These are phyloP conservation scores for Gortyna flavago DNA, from an alignment of 2,888 invertebrate species.

Conservation along the genomic window DNA sequence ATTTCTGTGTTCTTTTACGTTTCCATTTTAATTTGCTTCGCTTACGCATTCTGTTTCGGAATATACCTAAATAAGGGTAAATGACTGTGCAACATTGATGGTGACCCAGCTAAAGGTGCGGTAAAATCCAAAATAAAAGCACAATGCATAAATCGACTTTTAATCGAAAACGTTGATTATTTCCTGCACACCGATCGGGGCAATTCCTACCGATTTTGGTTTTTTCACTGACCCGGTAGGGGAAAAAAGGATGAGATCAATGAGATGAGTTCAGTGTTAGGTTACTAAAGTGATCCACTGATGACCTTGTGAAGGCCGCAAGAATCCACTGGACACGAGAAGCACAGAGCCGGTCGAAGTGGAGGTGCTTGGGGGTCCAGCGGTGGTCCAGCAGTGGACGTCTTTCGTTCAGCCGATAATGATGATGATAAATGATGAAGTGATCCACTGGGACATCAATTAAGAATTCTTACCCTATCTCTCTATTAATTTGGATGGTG, in stretches of 20 bases:
- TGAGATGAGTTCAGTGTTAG: background rate
- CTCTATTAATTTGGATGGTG: background rate
- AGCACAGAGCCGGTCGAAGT: background rate
- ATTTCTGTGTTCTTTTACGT: constrained; percentile 27
- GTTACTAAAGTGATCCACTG: background rate
- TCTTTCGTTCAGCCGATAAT: background rate
- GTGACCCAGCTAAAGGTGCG: background rate
- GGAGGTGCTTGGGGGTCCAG: background rate
- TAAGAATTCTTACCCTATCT: background rate
- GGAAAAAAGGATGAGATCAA: no score
- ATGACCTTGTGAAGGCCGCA: background rate
- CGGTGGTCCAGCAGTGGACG: background rate
- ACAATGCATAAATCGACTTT: constrained; percentile 20
- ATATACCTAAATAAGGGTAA: constrained; percentile 34
- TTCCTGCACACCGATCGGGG: background rate
- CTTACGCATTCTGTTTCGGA: constrained; percentile 35
- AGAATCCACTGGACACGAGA: background rate
- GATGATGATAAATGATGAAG: background rate
- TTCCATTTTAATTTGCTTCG: constrained; percentile 16
- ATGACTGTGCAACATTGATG: constrained; percentile 7
- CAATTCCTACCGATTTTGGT: background rate
- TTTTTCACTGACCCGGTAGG: background rate
- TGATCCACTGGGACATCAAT: background rate
- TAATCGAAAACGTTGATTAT: constrained; percentile 11
- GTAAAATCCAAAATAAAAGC: constrained; percentile 16